Evolutionary conservation across 2,113 vertebrate species (phyloP), one percentile per base, ranked within the genome.

Genomic region (Cromileptes altivelis): DNA sequence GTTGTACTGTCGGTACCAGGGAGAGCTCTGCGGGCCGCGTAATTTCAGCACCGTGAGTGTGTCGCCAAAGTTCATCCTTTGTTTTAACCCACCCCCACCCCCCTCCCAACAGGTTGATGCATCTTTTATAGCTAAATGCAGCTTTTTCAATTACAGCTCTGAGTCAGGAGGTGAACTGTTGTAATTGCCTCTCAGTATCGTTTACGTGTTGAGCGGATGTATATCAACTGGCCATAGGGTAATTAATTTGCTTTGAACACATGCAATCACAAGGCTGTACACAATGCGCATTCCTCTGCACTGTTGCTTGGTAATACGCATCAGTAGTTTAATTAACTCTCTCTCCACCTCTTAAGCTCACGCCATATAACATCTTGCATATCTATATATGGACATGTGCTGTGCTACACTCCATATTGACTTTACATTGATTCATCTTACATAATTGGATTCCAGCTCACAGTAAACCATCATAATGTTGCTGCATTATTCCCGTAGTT

Each of bases 11-110:
- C 93, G 94, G 7, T 97, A 95, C 86, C 96, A 96, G 70, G 96
- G 96, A 23, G 92, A 96, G 81, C 89, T 88, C 21, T 97, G 96
- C 69, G 96, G 95, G 52, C 95, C 96, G 76, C 94, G 95, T 53
- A 95, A 97, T 91, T 96, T 97, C 93, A 96, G 95, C 84, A 96
- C 96, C 80, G 96, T 96, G 90, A 96, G 96, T 95, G 70, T 77
- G 72, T 78, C 21, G 40, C 17, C 37, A 80, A 89, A 93, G 77
- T 91, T 90, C 23, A 40, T 6, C 68, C 23, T 8, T 19, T 50
- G 53, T 53, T 75, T 69, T 27, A 14, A 61, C 58, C 5, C n/a
- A n/a, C n/a, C n/a, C n/a, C n/a, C n/a, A n/a, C n/a, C 50, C 30
- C 53, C 70, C 23, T n/a, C 67, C 60, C 77, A 87, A 89, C 86